phyloP scores from a whole-genome alignment of 2,888 invertebrate species.

The Stratiomys singularior region DNA sequence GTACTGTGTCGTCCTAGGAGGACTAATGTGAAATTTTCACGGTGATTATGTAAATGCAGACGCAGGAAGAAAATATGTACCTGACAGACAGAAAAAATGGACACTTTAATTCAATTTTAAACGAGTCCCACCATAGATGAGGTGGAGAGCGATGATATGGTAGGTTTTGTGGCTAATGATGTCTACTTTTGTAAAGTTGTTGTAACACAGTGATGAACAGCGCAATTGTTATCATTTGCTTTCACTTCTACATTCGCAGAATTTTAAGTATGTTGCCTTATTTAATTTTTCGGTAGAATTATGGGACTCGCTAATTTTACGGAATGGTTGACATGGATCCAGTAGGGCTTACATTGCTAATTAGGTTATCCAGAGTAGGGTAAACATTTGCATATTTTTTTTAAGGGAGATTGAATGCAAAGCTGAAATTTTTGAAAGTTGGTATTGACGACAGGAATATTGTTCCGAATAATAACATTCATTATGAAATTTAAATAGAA shows the following conservation, averaged over 20 bases:
- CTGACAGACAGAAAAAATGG: background rate
- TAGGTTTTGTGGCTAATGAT: background rate
- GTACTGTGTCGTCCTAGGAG: background rate
- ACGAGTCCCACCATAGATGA: background rate
- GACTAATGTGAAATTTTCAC: background rate
- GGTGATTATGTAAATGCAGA: background rate
- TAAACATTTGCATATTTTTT: too few relatives aligned
- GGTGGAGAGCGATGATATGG: background rate
- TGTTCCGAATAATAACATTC: too few relatives aligned
- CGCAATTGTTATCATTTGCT: background rate
- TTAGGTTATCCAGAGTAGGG: too few relatives aligned
- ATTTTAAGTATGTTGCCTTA: background rate
- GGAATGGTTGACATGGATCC: too few relatives aligned
- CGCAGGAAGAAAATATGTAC: background rate
- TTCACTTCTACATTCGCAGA: background rate
- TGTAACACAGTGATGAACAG: background rate
- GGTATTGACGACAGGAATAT: too few relatives aligned
- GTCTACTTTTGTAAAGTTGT: background rate
- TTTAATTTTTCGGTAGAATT: background rate
- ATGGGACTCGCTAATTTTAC: too few relatives aligned
- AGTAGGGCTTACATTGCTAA: too few relatives aligned
- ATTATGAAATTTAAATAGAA: too few relatives aligned
- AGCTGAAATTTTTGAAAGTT: too few relatives aligned
- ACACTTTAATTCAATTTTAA: constrained; percentile 3
- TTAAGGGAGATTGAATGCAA: too few relatives aligned